Conservation (phyloP, 2,797 vertebrate genomes). For the Coregonus suidteri region DNA sequence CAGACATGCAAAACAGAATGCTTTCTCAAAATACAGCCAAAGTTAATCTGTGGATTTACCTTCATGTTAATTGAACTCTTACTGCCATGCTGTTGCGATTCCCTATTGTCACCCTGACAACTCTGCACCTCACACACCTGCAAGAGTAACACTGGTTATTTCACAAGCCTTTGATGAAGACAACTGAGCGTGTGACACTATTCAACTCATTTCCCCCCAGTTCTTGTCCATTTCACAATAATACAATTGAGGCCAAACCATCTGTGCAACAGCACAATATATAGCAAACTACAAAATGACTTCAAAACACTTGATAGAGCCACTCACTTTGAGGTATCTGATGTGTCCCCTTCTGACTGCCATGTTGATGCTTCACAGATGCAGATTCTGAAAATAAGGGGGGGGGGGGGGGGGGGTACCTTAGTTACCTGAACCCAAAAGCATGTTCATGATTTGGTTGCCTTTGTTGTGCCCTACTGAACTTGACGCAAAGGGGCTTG, state of each 20-base stretch:
- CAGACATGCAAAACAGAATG: not conserved
- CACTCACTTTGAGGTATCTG: slow-evolving; percentile 78
- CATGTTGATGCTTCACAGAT: slow-evolving; percentile 63
- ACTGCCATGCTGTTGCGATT: slow-evolving; percentile 59
- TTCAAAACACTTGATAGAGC: not conserved
- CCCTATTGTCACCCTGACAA: slow-evolving; percentile 70
- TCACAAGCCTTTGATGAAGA: not conserved
- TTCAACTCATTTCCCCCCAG: not conserved
- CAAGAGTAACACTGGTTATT: slow-evolving; percentile 23
- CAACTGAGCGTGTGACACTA: not conserved
- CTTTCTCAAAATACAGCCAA: not conserved
- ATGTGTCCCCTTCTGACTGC: slow-evolving; percentile 80
- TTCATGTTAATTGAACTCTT: slow-evolving; percentile 60
- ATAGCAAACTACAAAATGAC: too few relatives aligned
- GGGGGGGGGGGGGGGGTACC: too few relatives aligned
- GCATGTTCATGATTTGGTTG: too few relatives aligned
- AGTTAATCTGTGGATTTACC: slow-evolving; percentile 43
- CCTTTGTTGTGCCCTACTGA: too few relatives aligned
- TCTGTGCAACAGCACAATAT: not conserved
- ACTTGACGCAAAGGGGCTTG: too few relatives aligned
- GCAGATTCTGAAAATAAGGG: slow-evolving; percentile 43
- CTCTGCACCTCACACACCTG: slow-evolving; percentile 82
- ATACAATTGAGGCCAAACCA: not conserved
- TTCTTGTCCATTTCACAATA: not conserved
- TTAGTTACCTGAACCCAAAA: too few relatives aligned